Conservation (phyloP, 2,888 invertebrate genomes). For the Orthonychiurus folsomi region DNA sequence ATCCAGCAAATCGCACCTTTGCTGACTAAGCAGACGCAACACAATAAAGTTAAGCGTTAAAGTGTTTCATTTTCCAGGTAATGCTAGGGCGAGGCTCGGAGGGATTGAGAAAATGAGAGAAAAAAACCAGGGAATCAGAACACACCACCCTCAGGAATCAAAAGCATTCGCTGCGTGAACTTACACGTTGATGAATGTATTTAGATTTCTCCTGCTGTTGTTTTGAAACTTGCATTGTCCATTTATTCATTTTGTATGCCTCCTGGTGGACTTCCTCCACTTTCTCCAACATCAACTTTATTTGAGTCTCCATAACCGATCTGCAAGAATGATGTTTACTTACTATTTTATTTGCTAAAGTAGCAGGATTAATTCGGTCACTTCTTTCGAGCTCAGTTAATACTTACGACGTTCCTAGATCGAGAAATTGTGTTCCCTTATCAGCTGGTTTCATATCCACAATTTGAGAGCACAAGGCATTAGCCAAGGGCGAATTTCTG, state of each 20-base stretch:
- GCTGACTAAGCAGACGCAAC: too few species aligned
- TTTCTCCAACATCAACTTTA: slow-evolving; percentile 88
- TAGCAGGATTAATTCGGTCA: too few species aligned
- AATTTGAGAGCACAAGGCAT: slow-evolving; percentile 92
- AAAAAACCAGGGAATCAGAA: too few species aligned
- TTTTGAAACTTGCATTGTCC: slow-evolving; percentile 82
- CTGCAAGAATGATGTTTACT: slow-evolving; percentile 44
- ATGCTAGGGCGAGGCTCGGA: too few species aligned
- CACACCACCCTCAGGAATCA: too few species aligned
- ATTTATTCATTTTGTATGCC: slow-evolving; percentile 92
- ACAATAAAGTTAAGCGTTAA: too few species aligned
- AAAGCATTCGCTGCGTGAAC: too few species aligned
- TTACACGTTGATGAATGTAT: slow-evolving; percentile 71
- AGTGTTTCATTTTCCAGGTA: too few species aligned
- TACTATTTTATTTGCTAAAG: too few species aligned
- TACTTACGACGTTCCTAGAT: slow-evolving; percentile 71
- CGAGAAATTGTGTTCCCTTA: slow-evolving; percentile 81
- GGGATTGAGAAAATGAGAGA: too few species aligned
- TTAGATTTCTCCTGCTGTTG: slow-evolving; percentile 93
- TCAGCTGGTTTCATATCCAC: slow-evolving; percentile 81
- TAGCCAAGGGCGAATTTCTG: slow-evolving; percentile 90
- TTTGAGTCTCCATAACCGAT: slow-evolving; percentile 66
- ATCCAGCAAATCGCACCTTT: too few species aligned
- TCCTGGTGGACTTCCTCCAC: slow-evolving; percentile 97
- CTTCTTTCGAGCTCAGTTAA: too few species aligned